Conservation (phyloP, 64 coral and sea anemone species). For the Exaiptasia diaphana region DNA sequence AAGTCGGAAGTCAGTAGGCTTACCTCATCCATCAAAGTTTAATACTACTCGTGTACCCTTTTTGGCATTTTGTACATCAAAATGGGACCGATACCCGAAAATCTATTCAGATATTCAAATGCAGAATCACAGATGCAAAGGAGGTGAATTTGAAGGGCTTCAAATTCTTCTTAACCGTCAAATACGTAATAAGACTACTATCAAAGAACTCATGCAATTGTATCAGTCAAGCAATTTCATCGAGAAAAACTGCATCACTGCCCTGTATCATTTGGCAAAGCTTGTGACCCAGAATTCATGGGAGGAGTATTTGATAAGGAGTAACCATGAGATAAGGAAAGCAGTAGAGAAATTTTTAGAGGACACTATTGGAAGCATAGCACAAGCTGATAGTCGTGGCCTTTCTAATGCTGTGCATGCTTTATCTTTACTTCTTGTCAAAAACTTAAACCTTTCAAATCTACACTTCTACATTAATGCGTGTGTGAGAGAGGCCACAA, state of each 20-base stretch:
- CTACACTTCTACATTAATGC: not conserved
- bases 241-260: not conserved
- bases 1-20: too few relatives aligned
- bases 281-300: not conserved
- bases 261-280: conserved; percentile 3
- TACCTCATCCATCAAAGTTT: too few relatives aligned
- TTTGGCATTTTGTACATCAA: too few relatives aligned
- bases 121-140: not conserved
- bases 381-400: not conserved
- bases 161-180: not conserved
- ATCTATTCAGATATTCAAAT: not conserved
- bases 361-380: not conserved
- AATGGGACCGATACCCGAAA: conserved; percentile 6
- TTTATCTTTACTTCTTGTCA: not conserved
- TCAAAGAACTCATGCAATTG: not conserved
- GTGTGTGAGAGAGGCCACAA: not conserved
- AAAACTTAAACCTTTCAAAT: not conserved
- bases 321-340: not conserved
- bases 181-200: not conserved
- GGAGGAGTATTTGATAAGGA: not conserved
- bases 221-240: not conserved
- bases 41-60: too few relatives aligned
- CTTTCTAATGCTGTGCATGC: conserved; percentile 3
- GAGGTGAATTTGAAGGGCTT: not conserved
- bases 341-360: not conserved